Base-by-base conservation (phyloP, 2,797 vertebrate genomes). In the Chelonia mydas region DNA sequence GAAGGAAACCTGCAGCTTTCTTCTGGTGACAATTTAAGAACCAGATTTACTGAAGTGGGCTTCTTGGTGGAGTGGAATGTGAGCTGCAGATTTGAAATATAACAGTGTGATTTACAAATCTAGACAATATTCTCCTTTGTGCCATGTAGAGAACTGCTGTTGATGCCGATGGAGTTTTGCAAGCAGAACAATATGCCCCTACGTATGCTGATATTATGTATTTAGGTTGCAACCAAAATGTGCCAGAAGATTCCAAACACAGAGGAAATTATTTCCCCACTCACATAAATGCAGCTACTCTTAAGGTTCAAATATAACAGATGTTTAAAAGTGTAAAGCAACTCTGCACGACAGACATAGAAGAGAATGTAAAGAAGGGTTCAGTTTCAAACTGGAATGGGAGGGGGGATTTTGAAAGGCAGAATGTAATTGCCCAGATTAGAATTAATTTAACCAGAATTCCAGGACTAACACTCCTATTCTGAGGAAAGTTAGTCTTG, bases 11-110 rank as follows among this genome's bases (percentile, higher is more conserved):
- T 72, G 3, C 10, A 84, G 7, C 13, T 86, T 88, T 84, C 15
- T 33, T 68, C 84, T 61, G 53, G 28, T 92, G 15, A 17, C 23
- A 78, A 33, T n/a, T 41, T 51, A 74, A n/a, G 86, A 83, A 83
- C 47, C 6, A 0, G 51, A 53, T 53, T 6, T 49, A 59, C 0
- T 41, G 49, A 28, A 11, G 23, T 47, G 54, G 27, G 11, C 5
- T 78, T 94, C 50, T 94, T 68, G 0, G 1, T 59, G 23, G 7
- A 6, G 33, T 91, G 51, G 16, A 53, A 53, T 15, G 51, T 53
- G 51, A 17, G 51, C 7, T 53, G 51, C 51, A 53, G 19, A 53
- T 53, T 53, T 19, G 51, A 53, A 53, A 53, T 53, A 53, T 53
- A 53, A 19, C 17, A 53, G 51, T 17, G 51, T 53, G 17, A 19